A percentile compares a stretch with the other conserved stretches of the same genome.
phyloP scores from a whole-genome alignment of 2,113 vertebrate species.

The Anoura caudifer region DNA sequence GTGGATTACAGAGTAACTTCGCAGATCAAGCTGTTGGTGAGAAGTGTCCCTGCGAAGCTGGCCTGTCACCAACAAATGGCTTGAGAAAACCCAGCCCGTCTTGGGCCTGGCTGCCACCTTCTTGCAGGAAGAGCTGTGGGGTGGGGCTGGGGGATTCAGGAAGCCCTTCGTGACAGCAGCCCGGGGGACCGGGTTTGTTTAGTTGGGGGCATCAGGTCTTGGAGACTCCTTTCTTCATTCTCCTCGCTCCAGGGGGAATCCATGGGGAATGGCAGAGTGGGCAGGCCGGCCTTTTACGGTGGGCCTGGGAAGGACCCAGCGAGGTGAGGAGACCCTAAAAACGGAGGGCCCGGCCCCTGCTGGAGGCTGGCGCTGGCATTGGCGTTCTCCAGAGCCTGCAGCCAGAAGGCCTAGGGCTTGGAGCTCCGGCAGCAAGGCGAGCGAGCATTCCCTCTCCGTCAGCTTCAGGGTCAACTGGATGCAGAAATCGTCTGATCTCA shows the following conservation, averaged over 20 bases:
- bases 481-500: background rate
- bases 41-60: background rate
- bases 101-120: background rate
- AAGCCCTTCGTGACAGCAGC: background rate
- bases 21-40: background rate
- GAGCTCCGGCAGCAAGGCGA: background rate
- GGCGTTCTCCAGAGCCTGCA: background rate
- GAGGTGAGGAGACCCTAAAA: background rate
- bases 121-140: background rate
- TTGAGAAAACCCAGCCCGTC: background rate
- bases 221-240: background rate
- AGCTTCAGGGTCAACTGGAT: background rate
- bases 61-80: background rate
- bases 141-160: background rate
- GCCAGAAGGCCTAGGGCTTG: background rate
- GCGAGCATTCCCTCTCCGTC: accelerated
- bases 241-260: too few species aligned
- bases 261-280: too few species aligned
- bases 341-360: too few species aligned
- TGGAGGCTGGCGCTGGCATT: too few species aligned
- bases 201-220: background rate
- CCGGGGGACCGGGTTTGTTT: background rate
- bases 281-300: background rate
- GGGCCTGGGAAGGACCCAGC: background rate
- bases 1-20: background rate